Evolutionary conservation across 2,113 vertebrate genomes (phyloP).

Genomic region (Mobula birostris): DNA sequence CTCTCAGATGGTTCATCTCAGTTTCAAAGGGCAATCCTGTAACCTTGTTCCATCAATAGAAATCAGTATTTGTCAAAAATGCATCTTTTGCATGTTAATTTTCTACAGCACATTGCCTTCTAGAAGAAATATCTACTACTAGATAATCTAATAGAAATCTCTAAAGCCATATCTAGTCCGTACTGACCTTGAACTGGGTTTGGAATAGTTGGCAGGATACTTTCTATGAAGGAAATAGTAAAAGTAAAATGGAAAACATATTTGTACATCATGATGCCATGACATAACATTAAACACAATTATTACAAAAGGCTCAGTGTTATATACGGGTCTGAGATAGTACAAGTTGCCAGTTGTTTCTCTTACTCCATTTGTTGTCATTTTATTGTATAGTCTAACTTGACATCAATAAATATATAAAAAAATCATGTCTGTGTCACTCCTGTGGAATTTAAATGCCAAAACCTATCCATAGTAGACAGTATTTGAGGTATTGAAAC

Average conservation of each 20-base stretch:
- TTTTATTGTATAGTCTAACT: not conserved
- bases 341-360: not conserved
- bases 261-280: not conserved
- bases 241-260: constrained; percentile 46
- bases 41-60: not conserved
- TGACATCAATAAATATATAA: not conserved
- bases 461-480: not conserved
- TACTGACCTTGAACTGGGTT: constrained; percentile 76
- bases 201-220: constrained; percentile 70
- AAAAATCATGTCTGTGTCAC: not conserved
- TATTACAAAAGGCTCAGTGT: not conserved
- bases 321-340: not conserved
- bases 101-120: not conserved
- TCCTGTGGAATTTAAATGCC: not conserved
- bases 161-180: constrained; percentile 47
- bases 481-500: not conserved
- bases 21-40: not conserved
- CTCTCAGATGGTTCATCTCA: not conserved
- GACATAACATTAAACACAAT: not conserved
- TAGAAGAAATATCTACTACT: constrained; percentile 7
- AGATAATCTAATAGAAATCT: constrained; percentile 11
- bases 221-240: constrained; percentile 63
- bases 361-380: not conserved
- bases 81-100: constrained; percentile 14
- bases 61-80: constrained; percentile 24